Evolutionary conservation across 2,888 invertebrate genomes (phyloP).

Genomic region (Agriotes lineatus): DNA sequence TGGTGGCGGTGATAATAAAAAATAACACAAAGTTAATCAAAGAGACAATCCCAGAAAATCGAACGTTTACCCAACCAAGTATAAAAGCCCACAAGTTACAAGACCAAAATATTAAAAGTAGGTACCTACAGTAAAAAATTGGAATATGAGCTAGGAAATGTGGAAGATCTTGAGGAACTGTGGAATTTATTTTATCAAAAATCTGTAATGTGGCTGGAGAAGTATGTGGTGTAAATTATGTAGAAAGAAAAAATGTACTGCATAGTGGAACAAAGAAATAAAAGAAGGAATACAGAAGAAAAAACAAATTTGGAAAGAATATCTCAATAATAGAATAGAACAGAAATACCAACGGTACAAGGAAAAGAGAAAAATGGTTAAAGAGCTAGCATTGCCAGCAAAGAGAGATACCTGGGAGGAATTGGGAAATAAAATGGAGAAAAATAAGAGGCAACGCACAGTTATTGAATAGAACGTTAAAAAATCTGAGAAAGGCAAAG

Average conservation of each 20-base stretch:
- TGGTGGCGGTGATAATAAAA: no score
- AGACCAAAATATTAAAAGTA: background rate
- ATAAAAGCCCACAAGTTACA: no score
- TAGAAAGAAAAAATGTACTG: constrained; percentile 16
- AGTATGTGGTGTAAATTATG: constrained; percentile 1
- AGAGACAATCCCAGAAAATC: no score
- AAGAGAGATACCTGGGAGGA: constrained; percentile 10
- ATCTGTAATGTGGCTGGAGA: constrained; percentile 8
- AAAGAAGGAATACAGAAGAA: constrained; percentile 7
- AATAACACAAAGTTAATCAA: no score
- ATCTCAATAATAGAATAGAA: constrained; percentile 8
- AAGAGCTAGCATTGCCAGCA: background rate
- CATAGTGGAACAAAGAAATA: constrained; percentile 17
- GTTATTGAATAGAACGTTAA: constrained; percentile 11
- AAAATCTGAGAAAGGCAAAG: constrained; percentile 8
- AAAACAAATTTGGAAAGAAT: constrained; percentile 7
- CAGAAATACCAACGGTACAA: background rate
- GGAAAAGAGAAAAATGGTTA: background rate
- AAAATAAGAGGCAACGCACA: constrained; percentile 5
- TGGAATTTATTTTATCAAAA: constrained; percentile 3
- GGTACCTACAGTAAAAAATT: constrained; percentile 7
- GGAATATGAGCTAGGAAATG: constrained; percentile 1
- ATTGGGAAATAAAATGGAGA: constrained; percentile 17
- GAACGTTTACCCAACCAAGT: background rate
- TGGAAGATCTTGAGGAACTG: background rate